Evolutionary conservation across 2,888 invertebrate genomes (phyloP), one percentile per base, ranked within the genome.

Genomic region (Nephrotoma flavescens): DNA sequence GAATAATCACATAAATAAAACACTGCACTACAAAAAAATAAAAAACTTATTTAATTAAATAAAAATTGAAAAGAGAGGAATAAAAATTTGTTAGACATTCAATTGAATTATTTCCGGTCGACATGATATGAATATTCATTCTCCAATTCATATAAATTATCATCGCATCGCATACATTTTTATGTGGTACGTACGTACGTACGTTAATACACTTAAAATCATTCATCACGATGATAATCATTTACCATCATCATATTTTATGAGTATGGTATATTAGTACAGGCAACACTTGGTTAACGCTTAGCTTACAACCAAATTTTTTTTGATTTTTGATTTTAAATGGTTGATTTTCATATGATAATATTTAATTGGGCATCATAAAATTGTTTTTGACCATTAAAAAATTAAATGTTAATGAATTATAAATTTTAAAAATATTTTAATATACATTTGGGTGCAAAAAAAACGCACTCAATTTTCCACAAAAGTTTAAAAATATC

Each of bases 121-220:
- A 42, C 84, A 84, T 84, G 84, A 84, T 84, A 84, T 84, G 84
- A 84, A 84, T 84, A 84, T 84, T 84, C n/a, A 84, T 84, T 84
- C 71, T 71, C 71, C 71, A 71, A 71, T 71, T 71, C 71, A 71
- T 31, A 71, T 31, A 31, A 31, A 31, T 71, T 71, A 71, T 71
- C 71, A 31, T 71, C 71, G 71, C 71, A 71, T 31, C 31, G 31
- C 31, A 19, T 71, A 71, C 19, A 11, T 44, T 9, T 44, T 44
- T 44, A 44, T 44, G 44, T 44, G 3, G 6, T 44, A 9, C 11
- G 6, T 44, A 44, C 11, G 11, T 44, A 44, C 44, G 4, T 9
- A 44, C 71, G 71, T 71, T 31, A 71, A 57, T 57, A n/a, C 71
- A 71, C 31, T 31, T 71, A 71, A 71, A 31, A 31, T 71, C 71